phyloP scores from a whole-genome alignment of 2,797 vertebrate genomes.

The Sebastes flavidus region DNA sequence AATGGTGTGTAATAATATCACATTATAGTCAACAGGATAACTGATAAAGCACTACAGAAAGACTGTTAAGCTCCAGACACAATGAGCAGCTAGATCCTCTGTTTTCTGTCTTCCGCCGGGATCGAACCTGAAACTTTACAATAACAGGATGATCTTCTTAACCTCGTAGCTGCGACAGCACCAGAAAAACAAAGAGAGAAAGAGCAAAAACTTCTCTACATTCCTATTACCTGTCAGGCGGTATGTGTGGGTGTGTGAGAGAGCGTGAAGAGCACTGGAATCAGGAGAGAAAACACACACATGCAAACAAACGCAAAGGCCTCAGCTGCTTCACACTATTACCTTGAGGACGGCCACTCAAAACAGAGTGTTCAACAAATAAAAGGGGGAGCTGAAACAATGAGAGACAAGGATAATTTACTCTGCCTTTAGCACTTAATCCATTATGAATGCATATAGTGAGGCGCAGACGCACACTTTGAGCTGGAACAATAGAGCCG shows the following conservation, averaged over 20 bases:
- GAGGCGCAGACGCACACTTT: constrained; percentile 36
- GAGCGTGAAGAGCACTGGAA: background rate
- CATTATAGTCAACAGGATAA: background rate
- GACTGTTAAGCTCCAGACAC: background rate
- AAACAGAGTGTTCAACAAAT: constrained; percentile 50
- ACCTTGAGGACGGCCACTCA: constrained; percentile 55
- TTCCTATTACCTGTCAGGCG: constrained; percentile 9
- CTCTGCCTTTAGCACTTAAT: constrained; percentile 63
- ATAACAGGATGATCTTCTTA: background rate
- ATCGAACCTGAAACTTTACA: background rate
- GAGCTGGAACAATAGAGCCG: constrained; percentile 58
- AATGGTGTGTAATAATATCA: background rate
- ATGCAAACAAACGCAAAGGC: background rate
- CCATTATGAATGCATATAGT: constrained; percentile 61
- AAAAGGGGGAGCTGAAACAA: constrained; percentile 44
- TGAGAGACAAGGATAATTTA: constrained; percentile 58
- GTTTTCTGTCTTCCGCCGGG: background rate
- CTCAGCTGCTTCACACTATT: constrained; percentile 32
- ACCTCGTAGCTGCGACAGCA: background rate
- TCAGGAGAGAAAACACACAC: background rate
- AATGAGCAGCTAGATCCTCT: background rate
- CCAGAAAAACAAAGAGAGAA: background rate
- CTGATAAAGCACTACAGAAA: background rate
- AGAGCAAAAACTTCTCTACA: background rate
- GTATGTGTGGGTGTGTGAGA: constrained; percentile 32